phyloP scores from a whole-genome alignment of 2,888 invertebrate species.

The Scaptodrosophila latifasciaeformis region DNA sequence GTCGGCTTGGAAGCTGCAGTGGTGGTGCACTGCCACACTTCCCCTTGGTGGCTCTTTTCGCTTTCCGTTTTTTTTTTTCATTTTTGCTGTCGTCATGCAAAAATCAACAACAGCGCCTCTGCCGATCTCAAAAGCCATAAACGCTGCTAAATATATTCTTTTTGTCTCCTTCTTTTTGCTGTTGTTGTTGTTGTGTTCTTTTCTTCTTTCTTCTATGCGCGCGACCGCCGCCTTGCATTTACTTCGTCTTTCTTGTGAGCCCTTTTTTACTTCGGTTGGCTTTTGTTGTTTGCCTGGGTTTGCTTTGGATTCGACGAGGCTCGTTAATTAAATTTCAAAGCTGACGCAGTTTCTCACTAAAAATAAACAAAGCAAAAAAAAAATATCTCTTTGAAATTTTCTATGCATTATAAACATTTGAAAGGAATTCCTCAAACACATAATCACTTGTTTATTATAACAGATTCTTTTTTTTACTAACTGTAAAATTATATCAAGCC shows the following conservation, averaged over 20 bases:
- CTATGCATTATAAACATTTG: too few relatives aligned
- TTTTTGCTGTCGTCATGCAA: slow-evolving; percentile 62
- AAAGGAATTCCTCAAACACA: too few relatives aligned
- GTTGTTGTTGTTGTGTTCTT: slow-evolving; percentile 33
- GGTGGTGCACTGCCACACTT: slow-evolving; percentile 35
- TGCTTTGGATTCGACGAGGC: slow-evolving; percentile 40
- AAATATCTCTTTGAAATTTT: slow-evolving; percentile 32
- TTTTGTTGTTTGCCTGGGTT: slow-evolving; percentile 13
- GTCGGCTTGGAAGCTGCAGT: slow-evolving; percentile 1
- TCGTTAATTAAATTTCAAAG: slow-evolving; percentile 64
- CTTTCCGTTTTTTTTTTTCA: slow-evolving; percentile 9
- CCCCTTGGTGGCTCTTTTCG: slow-evolving; percentile 28
- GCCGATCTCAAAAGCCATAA: background rate
- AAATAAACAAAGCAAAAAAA: slow-evolving; percentile 55
- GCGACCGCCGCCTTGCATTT: slow-evolving; percentile 17
- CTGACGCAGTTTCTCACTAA: slow-evolving; percentile 59
- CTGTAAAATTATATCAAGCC: too few relatives aligned
- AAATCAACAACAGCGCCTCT: slow-evolving; percentile 25
- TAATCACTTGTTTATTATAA: too few relatives aligned
- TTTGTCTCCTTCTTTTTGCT: slow-evolving; percentile 2
- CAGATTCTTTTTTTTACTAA: too few relatives aligned
- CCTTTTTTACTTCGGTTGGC: too few relatives aligned
- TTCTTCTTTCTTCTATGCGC: slow-evolving; percentile 11
- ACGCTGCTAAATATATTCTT: slow-evolving; percentile 3
- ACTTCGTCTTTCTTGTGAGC: slow-evolving; percentile 16